Conservation (phyloP, 2,113 vertebrate species). For the Oryzias celebensis region DNA sequence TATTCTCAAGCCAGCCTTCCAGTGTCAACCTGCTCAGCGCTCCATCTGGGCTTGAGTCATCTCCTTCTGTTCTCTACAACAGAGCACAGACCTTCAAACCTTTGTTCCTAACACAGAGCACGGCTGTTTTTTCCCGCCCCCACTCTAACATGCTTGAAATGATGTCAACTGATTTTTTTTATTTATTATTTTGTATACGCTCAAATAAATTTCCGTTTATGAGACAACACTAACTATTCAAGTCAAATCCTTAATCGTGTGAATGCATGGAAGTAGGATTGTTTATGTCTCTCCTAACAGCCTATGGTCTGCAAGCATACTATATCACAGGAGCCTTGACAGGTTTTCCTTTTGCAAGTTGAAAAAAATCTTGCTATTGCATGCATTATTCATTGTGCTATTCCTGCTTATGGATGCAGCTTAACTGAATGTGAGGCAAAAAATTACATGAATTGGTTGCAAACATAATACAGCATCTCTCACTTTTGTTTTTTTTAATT, state of each 20-base stretch:
- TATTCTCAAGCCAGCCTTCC: slow-evolving; percentile 15
- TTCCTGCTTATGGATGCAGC: slow-evolving; percentile 39
- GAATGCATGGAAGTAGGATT: slow-evolving; percentile 21
- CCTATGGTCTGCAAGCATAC: slow-evolving; percentile 38
- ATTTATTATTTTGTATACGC: background rate
- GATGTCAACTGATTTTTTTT: background rate
- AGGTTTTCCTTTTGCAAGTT: slow-evolving; percentile 44
- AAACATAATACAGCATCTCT: background rate
- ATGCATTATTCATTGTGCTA: slow-evolving; percentile 59
- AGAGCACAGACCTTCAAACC: slow-evolving; percentile 44
- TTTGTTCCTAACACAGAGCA: slow-evolving; percentile 1
- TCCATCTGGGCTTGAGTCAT: slow-evolving; percentile 57
- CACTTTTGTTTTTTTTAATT: background rate
- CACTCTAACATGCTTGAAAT: background rate
- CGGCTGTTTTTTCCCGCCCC: background rate
- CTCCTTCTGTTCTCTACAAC: slow-evolving; percentile 40
- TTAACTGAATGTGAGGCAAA: slow-evolving; percentile 26
- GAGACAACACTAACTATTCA: background rate
- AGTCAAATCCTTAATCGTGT: slow-evolving; percentile 21
- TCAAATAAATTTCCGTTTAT: background rate
- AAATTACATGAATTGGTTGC: slow-evolving; percentile 4
- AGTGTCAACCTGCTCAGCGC: slow-evolving; percentile 29
- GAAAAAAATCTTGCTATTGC: slow-evolving; percentile 25
- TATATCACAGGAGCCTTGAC: slow-evolving; percentile 55
- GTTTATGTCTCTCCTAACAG: slow-evolving; percentile 39